Evolutionary conservation across 2,888 invertebrate genomes (phyloP).

Genomic region (Trypoxylon attenuatum): DNA sequence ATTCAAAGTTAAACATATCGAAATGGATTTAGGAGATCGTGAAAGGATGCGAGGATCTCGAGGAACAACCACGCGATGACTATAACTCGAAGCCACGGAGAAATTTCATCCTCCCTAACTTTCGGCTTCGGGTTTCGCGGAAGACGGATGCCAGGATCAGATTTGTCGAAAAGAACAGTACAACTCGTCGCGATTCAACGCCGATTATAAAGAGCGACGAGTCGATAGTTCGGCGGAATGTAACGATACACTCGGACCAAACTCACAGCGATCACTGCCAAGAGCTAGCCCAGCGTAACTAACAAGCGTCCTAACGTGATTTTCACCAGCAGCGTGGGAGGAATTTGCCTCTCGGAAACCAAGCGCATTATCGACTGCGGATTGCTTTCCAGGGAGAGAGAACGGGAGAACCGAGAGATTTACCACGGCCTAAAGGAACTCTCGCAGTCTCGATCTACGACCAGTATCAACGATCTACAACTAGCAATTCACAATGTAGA

Average conservation of each 20-base stretch:
- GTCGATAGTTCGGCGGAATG: not conserved
- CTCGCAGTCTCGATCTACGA: not conserved
- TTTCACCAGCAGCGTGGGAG: no score
- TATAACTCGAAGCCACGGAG: not conserved
- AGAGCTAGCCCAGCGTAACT: no score
- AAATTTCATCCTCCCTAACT: not conserved
- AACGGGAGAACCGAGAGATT: no score
- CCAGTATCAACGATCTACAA: no score
- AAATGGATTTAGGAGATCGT: conserved; percentile 17
- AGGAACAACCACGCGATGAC: not conserved
- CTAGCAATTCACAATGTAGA: no score
- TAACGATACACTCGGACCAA: conserved; percentile 51
- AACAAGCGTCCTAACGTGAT: no score
- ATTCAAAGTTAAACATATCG: conserved; percentile 52
- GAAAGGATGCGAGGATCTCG: not conserved
- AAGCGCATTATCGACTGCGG: no score
- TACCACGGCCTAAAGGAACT: conserved; percentile 29
- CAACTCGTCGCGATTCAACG: not conserved
- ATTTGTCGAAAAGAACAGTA: not conserved
- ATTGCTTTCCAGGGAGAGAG: no score
- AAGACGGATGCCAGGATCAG: not conserved
- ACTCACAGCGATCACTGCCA: conserved; percentile 58
- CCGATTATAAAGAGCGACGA: not conserved
- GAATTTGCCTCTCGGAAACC: no score
- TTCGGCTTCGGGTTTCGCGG: not conserved